Conservation (phyloP, 1,140 invertebrate genomes). For the Pogonognathellus flavescens region DNA sequence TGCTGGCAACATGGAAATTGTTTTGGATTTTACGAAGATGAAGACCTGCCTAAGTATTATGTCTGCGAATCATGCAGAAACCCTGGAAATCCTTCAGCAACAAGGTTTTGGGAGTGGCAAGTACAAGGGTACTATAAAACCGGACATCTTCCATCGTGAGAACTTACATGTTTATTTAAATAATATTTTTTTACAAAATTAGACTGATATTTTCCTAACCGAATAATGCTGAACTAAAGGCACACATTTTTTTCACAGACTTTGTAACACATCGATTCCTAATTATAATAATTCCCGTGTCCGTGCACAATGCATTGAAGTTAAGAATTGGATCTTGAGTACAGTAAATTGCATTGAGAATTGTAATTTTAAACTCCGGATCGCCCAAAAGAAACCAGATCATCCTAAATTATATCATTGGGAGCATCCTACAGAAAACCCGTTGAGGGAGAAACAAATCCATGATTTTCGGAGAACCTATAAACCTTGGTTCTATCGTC, state of each 20-base stretch:
- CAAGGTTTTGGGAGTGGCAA: conserved; percentile 82
- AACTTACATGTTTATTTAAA: conserved; percentile 25
- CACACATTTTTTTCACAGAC: conserved; percentile 50
- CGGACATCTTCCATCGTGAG: conserved; percentile 79
- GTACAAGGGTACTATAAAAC: conserved; percentile 87
- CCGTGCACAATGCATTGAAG: neutral
- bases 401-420: conserved; percentile 62
- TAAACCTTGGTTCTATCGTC: conserved; percentile 53
- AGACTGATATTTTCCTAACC: conserved; percentile 61
- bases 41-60: conserved; percentile 89
- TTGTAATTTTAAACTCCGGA: conserved; percentile 81
- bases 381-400: conserved; percentile 73
- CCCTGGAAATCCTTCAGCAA: conserved; percentile 79
- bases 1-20: conserved; percentile 95
- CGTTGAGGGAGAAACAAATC: conserved; percentile 37
- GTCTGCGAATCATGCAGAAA: conserved; percentile 88
- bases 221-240: neutral
- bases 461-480: conserved; percentile 55
- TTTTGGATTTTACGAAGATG: conserved; percentile 84
- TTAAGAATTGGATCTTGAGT: conserved; percentile 12
- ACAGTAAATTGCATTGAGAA: conserved; percentile 70
- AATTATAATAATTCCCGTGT: neutral
- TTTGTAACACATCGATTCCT: conserved; percentile 2
- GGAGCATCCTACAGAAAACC: conserved; percentile 38
- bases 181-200: conserved; percentile 5